phyloP scores from a whole-genome alignment of 2,113 vertebrate species.

The Acanthochromis polyacanthus region DNA sequence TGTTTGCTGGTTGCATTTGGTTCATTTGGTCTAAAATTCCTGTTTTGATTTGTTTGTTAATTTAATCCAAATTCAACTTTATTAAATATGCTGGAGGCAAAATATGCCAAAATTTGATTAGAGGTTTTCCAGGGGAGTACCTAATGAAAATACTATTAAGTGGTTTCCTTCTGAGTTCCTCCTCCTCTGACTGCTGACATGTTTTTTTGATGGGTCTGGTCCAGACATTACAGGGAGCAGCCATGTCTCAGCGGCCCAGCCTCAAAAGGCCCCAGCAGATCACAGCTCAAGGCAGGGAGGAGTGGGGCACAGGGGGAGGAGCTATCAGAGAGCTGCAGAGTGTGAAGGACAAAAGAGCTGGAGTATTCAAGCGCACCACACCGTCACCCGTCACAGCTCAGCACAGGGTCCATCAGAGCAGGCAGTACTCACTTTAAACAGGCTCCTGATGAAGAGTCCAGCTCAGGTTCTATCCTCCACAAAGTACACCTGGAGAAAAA shows the following conservation, averaged over 20 bases:
- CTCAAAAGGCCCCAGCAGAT: conserved; percentile 82
- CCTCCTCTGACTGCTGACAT: conserved; percentile 64
- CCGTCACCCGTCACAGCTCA: conserved; percentile 85
- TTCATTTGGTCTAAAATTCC: conserved; percentile 24
- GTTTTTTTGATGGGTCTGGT: conserved; percentile 71
- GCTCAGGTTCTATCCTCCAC: conserved; percentile 59
- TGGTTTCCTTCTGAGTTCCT: conserved; percentile 62
- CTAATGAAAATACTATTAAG: conserved; percentile 59
- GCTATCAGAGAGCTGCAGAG: conserved; percentile 86
- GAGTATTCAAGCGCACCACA: conserved; percentile 83
- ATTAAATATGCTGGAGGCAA: conserved; percentile 32
- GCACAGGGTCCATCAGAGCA: conserved; percentile 83
- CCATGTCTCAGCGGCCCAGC: conserved; percentile 77
- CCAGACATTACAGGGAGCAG: conserved; percentile 78
- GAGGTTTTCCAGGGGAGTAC: conserved; percentile 40
- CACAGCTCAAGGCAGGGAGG: conserved; percentile 83
- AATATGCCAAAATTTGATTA: conserved; percentile 46
- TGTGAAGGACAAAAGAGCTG: conserved; percentile 89
- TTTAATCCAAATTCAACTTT: conserved; percentile 30
- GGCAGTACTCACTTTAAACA: conserved; percentile 80
- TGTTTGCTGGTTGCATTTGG: conserved; percentile 20
- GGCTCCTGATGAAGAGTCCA: conserved; percentile 71
- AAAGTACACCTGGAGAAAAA: conserved; percentile 47
- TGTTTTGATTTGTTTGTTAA: conserved; percentile 19
- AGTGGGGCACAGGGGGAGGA: conserved; percentile 81